Evolutionary conservation across 2,888 invertebrate species (phyloP).

Genomic region (Rhamnusium bicolor): DNA sequence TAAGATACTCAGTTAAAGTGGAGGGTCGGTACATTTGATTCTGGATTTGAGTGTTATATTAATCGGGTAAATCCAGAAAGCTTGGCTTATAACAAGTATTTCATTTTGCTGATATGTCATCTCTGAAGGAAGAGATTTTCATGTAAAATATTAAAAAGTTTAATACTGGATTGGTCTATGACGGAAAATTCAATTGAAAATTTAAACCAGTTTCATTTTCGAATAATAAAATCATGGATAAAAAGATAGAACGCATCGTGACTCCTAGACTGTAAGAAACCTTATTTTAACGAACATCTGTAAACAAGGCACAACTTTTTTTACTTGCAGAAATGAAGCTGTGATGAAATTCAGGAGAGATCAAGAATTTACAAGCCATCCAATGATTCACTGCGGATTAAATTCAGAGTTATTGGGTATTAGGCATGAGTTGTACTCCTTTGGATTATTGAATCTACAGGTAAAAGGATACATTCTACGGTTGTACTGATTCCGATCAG

Average conservation of each 20-base stretch:
- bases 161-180: neutral
- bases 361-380: conserved; percentile 29
- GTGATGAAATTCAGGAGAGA: conserved; percentile 22
- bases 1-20: too few species aligned
- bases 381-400: conserved; percentile 33
- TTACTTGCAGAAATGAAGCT: conserved; percentile 35
- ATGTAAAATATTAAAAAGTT: neutral
- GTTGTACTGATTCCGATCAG: too few species aligned
- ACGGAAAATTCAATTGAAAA: neutral
- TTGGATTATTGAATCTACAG: conserved; percentile 34
- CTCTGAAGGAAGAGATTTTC: neutral
- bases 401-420: conserved; percentile 36
- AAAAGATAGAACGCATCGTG: neutral
- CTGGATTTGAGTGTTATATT: too few species aligned
- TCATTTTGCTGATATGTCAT: neutral
- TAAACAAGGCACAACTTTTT: too few species aligned
- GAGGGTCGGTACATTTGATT: too few species aligned
- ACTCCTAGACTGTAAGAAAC: neutral
- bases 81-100: neutral
- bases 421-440: conserved; percentile 38
- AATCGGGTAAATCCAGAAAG: too few species aligned
- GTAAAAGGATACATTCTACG: too few species aligned
- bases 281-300: too few species aligned
- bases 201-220: neutral
- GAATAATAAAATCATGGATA: neutral